Conservation (phyloP, 2,888 invertebrate species). For the Allophyes oxyacanthae region DNA sequence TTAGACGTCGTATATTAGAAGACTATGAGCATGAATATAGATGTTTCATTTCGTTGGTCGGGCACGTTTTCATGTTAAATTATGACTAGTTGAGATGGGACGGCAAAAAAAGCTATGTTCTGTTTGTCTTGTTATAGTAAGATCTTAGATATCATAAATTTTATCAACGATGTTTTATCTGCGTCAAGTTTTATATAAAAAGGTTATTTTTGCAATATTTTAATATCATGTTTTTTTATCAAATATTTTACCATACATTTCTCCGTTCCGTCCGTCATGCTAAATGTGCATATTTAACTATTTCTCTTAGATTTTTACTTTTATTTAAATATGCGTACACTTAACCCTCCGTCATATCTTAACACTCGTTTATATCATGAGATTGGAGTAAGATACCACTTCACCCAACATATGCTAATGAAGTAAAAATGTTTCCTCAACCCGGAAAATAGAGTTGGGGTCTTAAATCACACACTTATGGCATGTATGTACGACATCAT, state of each 20-base stretch:
- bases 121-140: conserved; percentile 38
- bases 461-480: conserved; percentile 45
- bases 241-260: conserved; percentile 20
- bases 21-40: conserved; percentile 69
- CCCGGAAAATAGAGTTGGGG: conserved; percentile 20
- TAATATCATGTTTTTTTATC: conserved; percentile 22
- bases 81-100: conserved; percentile 64
- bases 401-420: conserved; percentile 47
- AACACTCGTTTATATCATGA: conserved; percentile 34
- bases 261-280: conserved; percentile 6
- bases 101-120: conserved; percentile 50
- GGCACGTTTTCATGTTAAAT: conserved; percentile 66
- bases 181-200: conserved; percentile 24
- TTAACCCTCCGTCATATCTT: conserved; percentile 4
- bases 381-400: conserved; percentile 37
- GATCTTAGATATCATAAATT: conserved; percentile 52
- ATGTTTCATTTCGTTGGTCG: conserved; percentile 67
- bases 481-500: conserved; percentile 17
- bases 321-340: not conserved
- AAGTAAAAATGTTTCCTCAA: conserved; percentile 37
- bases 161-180: conserved; percentile 28
- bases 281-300: conserved; percentile 16
- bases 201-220: conserved; percentile 29
- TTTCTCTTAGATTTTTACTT: conserved; percentile 5
- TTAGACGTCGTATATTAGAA: conserved; percentile 63